These are phyloP conservation scores for Gryon sp. DNA, from an alignment of 1,140 invertebrate species.

Conservation along the genomic window DNA sequence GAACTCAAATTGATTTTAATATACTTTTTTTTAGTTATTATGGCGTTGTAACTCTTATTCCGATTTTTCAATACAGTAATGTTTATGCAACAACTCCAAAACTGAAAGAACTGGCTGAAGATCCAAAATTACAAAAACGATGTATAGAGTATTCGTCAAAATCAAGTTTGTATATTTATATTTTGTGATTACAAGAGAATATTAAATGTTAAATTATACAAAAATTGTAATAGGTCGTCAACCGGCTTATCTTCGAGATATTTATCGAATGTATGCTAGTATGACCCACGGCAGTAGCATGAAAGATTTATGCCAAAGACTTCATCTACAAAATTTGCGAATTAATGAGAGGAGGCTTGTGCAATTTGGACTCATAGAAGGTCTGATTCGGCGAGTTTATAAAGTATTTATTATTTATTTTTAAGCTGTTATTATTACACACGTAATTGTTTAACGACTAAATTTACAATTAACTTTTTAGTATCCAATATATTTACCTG, in stretches of 20 bases:
- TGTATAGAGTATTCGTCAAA: constrained; percentile 87
- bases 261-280: constrained; percentile 89
- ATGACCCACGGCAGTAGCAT: constrained; percentile 93
- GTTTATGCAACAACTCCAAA: constrained; percentile 94
- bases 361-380: constrained; percentile 93
- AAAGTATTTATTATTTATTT: constrained; percentile 80
- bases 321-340: constrained; percentile 86
- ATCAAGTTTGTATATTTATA: constrained; percentile 74
- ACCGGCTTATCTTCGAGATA: constrained; percentile 82
- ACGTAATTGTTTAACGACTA: constrained; percentile 16
- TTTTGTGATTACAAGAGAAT: not conserved
- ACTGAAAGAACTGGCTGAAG: constrained; percentile 85
- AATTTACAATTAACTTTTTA: constrained; percentile 46
- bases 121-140: constrained; percentile 85
- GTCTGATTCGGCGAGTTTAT: constrained; percentile 90
- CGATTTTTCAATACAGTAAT: constrained; percentile 96
- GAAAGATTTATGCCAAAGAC: constrained; percentile 89
- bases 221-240: constrained; percentile 73
- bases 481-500: constrained; percentile 79
- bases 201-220: not conserved
- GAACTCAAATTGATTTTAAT: constrained; percentile 16
- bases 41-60: constrained; percentile 89
- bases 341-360: constrained; percentile 93
- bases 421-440: no score
- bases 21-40: constrained; percentile 84